These are phyloP conservation scores for Encarsia formosa DNA, from an alignment of 2,888 invertebrate species.

Conservation along the genomic window DNA sequence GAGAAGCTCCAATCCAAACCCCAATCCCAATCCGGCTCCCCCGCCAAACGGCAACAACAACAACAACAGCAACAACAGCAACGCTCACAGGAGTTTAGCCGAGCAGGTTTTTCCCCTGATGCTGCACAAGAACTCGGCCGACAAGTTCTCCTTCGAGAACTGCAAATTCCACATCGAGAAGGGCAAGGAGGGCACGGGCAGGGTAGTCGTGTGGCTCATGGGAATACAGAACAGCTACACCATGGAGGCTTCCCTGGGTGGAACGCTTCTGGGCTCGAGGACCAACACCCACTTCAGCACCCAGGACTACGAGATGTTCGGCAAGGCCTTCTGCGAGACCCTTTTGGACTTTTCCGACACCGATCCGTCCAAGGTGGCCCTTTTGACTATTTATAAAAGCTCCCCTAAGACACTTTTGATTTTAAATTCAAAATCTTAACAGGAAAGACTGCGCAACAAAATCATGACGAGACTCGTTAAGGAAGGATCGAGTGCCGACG, in stretches of 20 bases:
- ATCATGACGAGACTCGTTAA: conserved; percentile 74
- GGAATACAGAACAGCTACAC: conserved; percentile 93
- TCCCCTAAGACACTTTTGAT: neutral
- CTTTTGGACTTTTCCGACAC: conserved; percentile 86
- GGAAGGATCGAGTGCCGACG: conserved; percentile 84
- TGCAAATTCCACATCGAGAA: conserved; percentile 92
- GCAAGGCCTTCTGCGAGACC: conserved; percentile 88
- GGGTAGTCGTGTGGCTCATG: conserved; percentile 93
- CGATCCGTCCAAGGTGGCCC: conserved; percentile 77
- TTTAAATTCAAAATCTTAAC: conserved; percentile 23
- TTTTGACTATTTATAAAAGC: no score
- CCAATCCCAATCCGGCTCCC: no score
- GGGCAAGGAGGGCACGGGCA: conserved; percentile 90
- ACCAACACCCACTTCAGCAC: conserved; percentile 80
- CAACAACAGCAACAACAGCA: no score
- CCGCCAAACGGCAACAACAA: conserved; percentile 71
- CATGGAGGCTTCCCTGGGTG: conserved; percentile 92
- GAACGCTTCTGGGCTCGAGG: conserved; percentile 77
- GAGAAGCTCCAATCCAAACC: no score
- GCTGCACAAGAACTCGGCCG: conserved; percentile 87
- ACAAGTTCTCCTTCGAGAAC: conserved; percentile 92
- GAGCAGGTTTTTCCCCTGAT: conserved; percentile 94
- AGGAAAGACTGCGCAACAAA: conserved; percentile 75
- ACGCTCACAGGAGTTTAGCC: no score
- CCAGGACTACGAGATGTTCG: conserved; percentile 75